These are phyloP conservation scores for Tetrapedia diversipes DNA, from an alignment of 2,888 invertebrate genomes.

Conservation along the genomic window DNA sequence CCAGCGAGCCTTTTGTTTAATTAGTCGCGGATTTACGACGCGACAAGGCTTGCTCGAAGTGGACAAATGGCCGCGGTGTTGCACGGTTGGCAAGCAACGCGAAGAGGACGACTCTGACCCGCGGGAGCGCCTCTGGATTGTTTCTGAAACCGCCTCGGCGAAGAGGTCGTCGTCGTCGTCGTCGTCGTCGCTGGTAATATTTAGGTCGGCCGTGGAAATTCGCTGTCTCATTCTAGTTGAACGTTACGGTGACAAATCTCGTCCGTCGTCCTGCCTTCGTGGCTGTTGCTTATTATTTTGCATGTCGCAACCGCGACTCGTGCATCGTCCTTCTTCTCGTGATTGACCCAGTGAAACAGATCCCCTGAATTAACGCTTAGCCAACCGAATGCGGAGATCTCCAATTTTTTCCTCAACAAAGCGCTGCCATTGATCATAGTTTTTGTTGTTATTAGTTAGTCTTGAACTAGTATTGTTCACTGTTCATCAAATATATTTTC, in stretches of 20 bases:
- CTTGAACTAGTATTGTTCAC: too few species aligned
- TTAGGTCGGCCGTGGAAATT: slow-evolving; percentile 37
- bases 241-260: slow-evolving; percentile 46
- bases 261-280: slow-evolving; percentile 34
- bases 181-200: too few species aligned
- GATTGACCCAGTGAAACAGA: neutral
- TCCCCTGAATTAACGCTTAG: too few species aligned
- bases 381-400: too few species aligned
- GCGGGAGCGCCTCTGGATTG: slow-evolving; percentile 43
- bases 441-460: too few species aligned
- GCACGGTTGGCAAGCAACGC: slow-evolving; percentile 59
- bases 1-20: slow-evolving; percentile 40
- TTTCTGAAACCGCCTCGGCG: slow-evolving; percentile 53
- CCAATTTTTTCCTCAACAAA: too few species aligned
- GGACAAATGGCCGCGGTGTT: slow-evolving; percentile 50
- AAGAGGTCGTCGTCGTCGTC: too few species aligned
- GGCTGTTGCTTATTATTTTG: slow-evolving; percentile 14
- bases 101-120: slow-evolving; percentile 39
- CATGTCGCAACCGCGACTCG: slow-evolving; percentile 6
- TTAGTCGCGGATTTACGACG: slow-evolving; percentile 39
- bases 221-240: slow-evolving; percentile 33
- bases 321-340: neutral
- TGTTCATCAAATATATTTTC: too few species aligned
- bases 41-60: slow-evolving; percentile 25
- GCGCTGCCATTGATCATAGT: too few species aligned